A percentile compares a stretch with the other conserved stretches of the same genome.
Conservation (phyloP, 2,888 invertebrate species). For the Melanargia galathea region DNA sequence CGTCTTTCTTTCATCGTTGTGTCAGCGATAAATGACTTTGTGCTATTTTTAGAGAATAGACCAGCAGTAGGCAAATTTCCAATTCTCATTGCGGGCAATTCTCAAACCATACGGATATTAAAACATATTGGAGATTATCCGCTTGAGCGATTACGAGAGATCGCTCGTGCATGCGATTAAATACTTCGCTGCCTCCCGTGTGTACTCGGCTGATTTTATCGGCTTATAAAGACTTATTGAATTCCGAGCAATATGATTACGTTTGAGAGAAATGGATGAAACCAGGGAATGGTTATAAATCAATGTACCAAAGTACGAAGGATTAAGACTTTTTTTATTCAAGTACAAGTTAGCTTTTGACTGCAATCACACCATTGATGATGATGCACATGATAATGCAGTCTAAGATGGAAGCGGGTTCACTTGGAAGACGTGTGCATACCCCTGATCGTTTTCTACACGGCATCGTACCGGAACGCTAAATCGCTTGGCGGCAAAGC, state of each 20-base stretch:
- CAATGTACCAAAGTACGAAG: background rate
- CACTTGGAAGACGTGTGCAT: too few relatives aligned
- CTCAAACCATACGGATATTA: slow-evolving; percentile 37
- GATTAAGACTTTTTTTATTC: background rate
- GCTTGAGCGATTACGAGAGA: slow-evolving; percentile 44
- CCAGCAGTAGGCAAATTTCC: slow-evolving; percentile 9
- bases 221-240: slow-evolving; percentile 18
- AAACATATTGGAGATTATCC: slow-evolving; percentile 52
- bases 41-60: slow-evolving; percentile 1
- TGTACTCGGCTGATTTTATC: slow-evolving; percentile 24
- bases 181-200: slow-evolving; percentile 38
- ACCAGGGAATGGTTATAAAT: background rate
- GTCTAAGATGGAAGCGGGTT: too few relatives aligned
- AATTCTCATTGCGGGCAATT: slow-evolving; percentile 18
- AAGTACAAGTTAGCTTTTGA: too few relatives aligned
- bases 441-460: too few relatives aligned
- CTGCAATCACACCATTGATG: too few relatives aligned
- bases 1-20: background rate
- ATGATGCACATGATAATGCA: too few relatives aligned
- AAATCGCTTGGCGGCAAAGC: too few relatives aligned
- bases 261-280: background rate
- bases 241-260: slow-evolving; percentile 5
- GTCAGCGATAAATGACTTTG: background rate
- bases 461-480: too few relatives aligned
- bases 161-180: slow-evolving; percentile 51